Percentiles rank a stretch among this genome's conserved stretches.
phyloP scores from a whole-genome alignment of 2,113 vertebrate species.

The Sander lucioperca region DNA sequence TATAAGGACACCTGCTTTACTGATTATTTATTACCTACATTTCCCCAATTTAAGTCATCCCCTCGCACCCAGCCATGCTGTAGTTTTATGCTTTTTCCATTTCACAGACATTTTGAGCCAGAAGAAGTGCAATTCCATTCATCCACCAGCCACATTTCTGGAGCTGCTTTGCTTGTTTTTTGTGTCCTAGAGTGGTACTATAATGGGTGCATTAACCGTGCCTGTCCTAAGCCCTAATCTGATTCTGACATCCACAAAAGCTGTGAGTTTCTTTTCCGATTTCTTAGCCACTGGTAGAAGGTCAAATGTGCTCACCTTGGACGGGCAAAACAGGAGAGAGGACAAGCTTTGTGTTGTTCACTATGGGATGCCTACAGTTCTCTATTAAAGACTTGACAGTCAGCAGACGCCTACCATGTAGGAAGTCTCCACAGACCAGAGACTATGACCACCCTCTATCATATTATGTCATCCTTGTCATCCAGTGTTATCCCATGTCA shows the following conservation, averaged over 20 bases:
- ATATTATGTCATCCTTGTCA: conserved; percentile 56
- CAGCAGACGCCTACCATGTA: conserved; percentile 83
- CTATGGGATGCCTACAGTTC: conserved; percentile 78
- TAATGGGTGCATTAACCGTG: conserved; percentile 83
- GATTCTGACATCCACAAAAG: conserved; percentile 85
- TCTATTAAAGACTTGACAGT: conserved; percentile 70
- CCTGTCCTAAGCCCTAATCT: conserved; percentile 74
- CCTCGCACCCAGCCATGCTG: conserved; percentile 41
- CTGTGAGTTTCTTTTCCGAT: conserved; percentile 83
- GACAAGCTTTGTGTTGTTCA: conserved; percentile 69
- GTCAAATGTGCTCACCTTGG: conserved; percentile 67
- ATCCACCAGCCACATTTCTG: conserved; percentile 75
- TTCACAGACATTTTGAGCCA: conserved; percentile 80
- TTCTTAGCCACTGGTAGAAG: conserved; percentile 67
- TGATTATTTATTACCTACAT: conserved; percentile 75
- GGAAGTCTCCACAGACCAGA: conserved; percentile 76
- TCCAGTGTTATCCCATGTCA: conserved; percentile 53
- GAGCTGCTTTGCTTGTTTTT: conserved; percentile 83
- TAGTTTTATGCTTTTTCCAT: conserved; percentile 61
- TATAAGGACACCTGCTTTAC: conserved; percentile 70
- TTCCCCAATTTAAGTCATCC: conserved; percentile 37
- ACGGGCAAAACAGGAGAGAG: conserved; percentile 70
- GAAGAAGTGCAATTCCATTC: conserved; percentile 80
- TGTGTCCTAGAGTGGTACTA: conserved; percentile 88
- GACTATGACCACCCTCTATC: conserved; percentile 66